Evolutionary conservation across 2,888 invertebrate species (phyloP).

Genomic region (Heliconius sara): DNA sequence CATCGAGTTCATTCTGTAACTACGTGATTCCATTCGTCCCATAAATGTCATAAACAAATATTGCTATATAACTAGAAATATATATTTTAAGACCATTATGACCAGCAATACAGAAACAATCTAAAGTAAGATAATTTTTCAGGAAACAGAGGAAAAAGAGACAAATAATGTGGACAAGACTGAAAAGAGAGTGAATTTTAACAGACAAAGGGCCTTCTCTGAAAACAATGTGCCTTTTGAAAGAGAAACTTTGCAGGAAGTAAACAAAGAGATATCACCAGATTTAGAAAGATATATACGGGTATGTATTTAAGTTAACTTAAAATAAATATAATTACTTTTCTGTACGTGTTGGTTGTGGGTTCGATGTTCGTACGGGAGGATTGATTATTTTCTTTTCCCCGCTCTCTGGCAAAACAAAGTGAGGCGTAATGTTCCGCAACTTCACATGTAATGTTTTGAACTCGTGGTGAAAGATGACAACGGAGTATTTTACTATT

Average conservation of each 20-base stretch:
- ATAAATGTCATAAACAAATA: too few species aligned
- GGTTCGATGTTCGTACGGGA: too few species aligned
- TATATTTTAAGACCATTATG: too few species aligned
- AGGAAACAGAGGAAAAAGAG: slow-evolving; percentile 57
- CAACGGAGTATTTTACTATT: not conserved
- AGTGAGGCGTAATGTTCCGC: not conserved
- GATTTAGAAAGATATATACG: slow-evolving; percentile 73
- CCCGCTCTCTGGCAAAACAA: too few species aligned
- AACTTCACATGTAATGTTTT: not conserved
- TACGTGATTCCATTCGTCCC: too few species aligned
- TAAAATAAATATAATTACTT: too few species aligned
- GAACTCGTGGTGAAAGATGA: not conserved
- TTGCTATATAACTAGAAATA: too few species aligned
- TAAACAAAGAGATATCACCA: slow-evolving; percentile 65
- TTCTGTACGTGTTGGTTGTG: too few species aligned
- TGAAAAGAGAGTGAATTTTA: slow-evolving; percentile 56
- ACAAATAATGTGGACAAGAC: slow-evolving; percentile 40
- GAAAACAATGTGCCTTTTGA: slow-evolving; percentile 54
- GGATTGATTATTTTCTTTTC: too few species aligned
- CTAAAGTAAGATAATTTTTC: slow-evolving; percentile 43
- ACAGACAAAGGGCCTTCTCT: slow-evolving; percentile 46
- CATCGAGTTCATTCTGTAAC: too few species aligned
- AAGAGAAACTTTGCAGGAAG: slow-evolving; percentile 46
- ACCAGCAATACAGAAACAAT: not conserved
- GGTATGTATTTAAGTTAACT: slow-evolving; percentile 44